Base-by-base conservation (phyloP, 2,113 vertebrate genomes). In the Elanus axillaris region DNA sequence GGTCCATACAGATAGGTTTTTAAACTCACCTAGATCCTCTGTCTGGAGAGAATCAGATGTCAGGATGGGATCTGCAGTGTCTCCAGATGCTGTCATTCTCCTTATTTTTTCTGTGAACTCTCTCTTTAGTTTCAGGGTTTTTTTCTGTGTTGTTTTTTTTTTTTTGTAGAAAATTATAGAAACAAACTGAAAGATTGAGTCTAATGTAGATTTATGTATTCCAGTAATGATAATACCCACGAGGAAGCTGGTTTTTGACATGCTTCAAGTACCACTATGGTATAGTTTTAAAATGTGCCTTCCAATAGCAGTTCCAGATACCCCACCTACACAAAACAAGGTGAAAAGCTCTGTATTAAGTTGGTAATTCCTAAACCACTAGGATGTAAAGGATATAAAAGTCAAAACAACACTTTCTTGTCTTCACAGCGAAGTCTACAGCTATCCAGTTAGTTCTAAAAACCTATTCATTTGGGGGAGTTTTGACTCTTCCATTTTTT, bases 381-480 rank as follows among this genome's bases (percentile, higher is more conserved):
- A 71, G n/a, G 43, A 26, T 40, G 7, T 32, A 52, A 47, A 71
- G 31, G 43, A 26, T 42, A 7, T 36, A 52, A 47, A 66, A 5
- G 31, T 53, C 29, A 27, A 78, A 89, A 10, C n/a, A 42, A 7
- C 11, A 26, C 15, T 67, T 47, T 62, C 18, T 50, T 55, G 32
- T 53, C 26, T 75, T 52, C 29, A 48, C 26, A 18, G 9, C 34
- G 40, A 67, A 68, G 10, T 60, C 45, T 53, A 27, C 47, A 48
- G 29, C 25, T 52, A 15, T 42, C 13, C 36, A 43, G 26, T 36
- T 60, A 78, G 22, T 40, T 89, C 40, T 66, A 19, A 53, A 80
- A 67, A 18, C 34, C 29, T 29, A 15, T 45, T 50, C 23, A 34
- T 0, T 2, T 62, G 22, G 9, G 25, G 0, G n/a, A 15, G 26